Conservation (phyloP, 2,888 invertebrate species). For the Macrosiphum euphorbiae region DNA sequence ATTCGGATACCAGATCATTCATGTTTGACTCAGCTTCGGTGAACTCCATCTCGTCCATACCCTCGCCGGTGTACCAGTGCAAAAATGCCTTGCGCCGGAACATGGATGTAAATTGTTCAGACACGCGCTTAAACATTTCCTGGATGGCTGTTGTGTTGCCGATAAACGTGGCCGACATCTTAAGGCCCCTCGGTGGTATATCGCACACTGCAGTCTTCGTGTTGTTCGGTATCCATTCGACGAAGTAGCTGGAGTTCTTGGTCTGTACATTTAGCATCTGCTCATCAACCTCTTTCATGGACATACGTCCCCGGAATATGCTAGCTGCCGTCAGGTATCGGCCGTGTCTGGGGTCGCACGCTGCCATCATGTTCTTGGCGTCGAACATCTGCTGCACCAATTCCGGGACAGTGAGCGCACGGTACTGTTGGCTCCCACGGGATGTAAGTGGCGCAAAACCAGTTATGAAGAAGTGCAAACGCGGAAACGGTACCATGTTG, state of each 20-base stretch:
- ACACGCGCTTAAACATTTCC: constrained; percentile 74
- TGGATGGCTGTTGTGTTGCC: constrained; percentile 75
- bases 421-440: background rate
- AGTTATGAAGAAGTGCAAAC: background rate
- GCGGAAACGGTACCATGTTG: constrained; percentile 71
- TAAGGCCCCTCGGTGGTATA: constrained; percentile 80
- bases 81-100: background rate
- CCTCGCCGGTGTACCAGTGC: constrained; percentile 32
- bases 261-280: constrained; percentile 80
- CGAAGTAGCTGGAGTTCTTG: constrained; percentile 77
- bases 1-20: constrained; percentile 84
- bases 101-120: background rate
- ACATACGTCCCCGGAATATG: constrained; percentile 72
- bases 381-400: background rate
- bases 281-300: constrained; percentile 68
- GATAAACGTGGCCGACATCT: constrained; percentile 77
- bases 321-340: constrained; percentile 69
- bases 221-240: constrained; percentile 85
- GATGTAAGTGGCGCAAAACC: background rate
- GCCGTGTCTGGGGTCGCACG: background rate
- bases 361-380: background rate
- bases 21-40: constrained; percentile 77
- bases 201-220: constrained; percentile 86
- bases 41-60: constrained; percentile 76
- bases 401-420: background rate